phyloP scores from a whole-genome alignment of 2,113 vertebrate species.

The Galeopterus variegatus region DNA sequence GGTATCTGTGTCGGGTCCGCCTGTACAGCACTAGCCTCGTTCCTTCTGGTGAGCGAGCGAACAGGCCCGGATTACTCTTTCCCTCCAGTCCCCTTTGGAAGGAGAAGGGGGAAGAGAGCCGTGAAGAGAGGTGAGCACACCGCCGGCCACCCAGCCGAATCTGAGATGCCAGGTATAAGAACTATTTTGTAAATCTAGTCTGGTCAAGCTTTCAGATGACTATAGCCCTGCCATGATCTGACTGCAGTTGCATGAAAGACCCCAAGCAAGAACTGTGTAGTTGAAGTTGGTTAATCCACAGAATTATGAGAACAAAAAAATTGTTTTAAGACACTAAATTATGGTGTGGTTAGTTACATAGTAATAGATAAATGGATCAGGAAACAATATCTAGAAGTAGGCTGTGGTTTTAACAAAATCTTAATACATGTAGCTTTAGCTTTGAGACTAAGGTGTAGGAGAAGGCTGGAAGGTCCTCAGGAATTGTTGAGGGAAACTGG shows the following conservation, averaged over 20 bases:
- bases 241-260: neutral
- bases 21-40: no score
- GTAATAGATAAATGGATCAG: neutral
- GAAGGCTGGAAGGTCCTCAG: neutral
- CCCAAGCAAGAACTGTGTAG: neutral
- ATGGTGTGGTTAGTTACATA: neutral
- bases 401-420: neutral
- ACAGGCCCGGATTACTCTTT: no score
- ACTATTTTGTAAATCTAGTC: neutral
- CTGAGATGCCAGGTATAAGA: neutral
- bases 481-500: neutral
- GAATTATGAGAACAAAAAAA: neutral
- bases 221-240: accelerated
- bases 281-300: neutral
- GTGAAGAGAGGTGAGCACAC: no score
- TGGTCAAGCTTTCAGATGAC: neutral
- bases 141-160: no score
- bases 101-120: neutral
- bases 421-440: neutral
- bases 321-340: neutral
- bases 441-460: neutral
- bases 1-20: neutral
- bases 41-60: no score
- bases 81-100: no score
- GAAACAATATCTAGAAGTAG: neutral